These are phyloP conservation scores for Rhinella marina DNA, from an alignment of 2,797 vertebrate genomes.

Conservation along the genomic window DNA sequence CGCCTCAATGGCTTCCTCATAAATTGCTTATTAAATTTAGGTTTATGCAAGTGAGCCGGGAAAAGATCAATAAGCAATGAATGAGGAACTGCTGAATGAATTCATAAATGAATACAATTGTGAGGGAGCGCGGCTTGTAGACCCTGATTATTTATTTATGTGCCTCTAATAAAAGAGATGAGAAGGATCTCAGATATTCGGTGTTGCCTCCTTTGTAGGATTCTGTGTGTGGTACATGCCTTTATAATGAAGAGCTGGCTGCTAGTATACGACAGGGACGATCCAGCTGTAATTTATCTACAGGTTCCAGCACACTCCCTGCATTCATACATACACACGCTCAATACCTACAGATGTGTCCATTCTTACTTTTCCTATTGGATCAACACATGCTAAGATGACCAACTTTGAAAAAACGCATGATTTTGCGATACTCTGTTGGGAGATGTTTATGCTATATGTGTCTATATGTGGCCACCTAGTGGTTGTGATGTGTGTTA, in stretches of 20 bases:
- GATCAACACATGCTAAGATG: no score
- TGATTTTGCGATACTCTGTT: no score
- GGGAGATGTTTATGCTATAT: no score
- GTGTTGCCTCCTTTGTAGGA: neutral
- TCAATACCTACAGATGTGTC: no score
- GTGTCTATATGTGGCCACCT: no score
- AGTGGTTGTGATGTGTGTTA: no score
- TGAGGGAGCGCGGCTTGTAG: neutral
- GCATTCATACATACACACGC: no score
- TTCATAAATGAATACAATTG: conserved; percentile 44
- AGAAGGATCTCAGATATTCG: neutral
- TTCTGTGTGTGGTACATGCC: neutral
- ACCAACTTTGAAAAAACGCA: no score
- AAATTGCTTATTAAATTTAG: conserved; percentile 52
- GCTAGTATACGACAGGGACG: neutral
- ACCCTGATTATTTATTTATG: conserved; percentile 21
- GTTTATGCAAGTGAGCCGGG: conserved; percentile 44
- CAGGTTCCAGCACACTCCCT: neutral
- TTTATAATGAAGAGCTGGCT: neutral
- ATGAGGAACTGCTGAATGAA: conserved; percentile 33
- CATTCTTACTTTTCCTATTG: no score
- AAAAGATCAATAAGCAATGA: conserved; percentile 44
- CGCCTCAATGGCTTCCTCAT: conserved; percentile 22
- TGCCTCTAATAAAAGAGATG: neutral
- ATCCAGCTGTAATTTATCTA: neutral